Percentiles rank a stretch among this genome's conserved stretches.
These are phyloP conservation scores for Drosophila erecta DNA, from an alignment of 1,140 invertebrate species.

Conservation along the genomic window DNA sequence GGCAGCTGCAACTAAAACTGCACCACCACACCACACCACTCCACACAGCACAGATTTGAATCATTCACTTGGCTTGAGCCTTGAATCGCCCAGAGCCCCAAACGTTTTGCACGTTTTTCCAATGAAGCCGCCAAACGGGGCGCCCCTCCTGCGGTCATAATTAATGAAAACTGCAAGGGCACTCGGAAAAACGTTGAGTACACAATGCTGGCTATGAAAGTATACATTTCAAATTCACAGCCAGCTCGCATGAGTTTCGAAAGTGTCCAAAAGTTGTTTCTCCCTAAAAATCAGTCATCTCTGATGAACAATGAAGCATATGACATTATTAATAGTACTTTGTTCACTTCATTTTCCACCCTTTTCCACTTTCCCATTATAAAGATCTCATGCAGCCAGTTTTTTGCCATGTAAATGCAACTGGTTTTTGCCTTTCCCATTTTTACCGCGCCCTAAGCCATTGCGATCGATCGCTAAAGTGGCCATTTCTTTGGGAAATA, in stretches of 20 bases:
- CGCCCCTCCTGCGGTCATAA: conserved; percentile 66
- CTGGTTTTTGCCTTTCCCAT: conserved; percentile 18
- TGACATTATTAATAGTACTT: too few species aligned
- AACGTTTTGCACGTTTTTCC: conserved; percentile 81
- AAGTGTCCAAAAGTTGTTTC: too few species aligned
- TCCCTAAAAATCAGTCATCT: too few species aligned
- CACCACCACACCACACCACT: conserved; percentile 3
- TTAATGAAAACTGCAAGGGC: conserved; percentile 71
- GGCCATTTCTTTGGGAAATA: conserved; percentile 60
- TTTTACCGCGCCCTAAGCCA: conserved; percentile 8
- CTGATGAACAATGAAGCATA: too few species aligned
- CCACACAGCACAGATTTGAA: conserved; percentile 59
- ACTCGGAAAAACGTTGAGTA: conserved; percentile 36
- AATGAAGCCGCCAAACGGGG: conserved; percentile 64
- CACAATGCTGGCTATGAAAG: too few species aligned
- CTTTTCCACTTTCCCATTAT: background rate
- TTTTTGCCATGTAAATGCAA: conserved; percentile 26
- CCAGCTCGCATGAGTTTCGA: too few species aligned
- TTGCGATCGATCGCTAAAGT: conserved; percentile 34
- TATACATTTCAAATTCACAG: too few species aligned
- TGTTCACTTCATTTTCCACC: too few species aligned
- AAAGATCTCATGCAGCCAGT: background rate
- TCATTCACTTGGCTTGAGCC: conserved; percentile 74
- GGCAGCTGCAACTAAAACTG: conserved; percentile 11
- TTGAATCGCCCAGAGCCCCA: conserved; percentile 47